A percentile compares a stretch with the other conserved stretches of the same genome.
Evolutionary conservation across 2,888 invertebrate genomes (phyloP).

Genomic region (Drosophila paramelanica): DNA sequence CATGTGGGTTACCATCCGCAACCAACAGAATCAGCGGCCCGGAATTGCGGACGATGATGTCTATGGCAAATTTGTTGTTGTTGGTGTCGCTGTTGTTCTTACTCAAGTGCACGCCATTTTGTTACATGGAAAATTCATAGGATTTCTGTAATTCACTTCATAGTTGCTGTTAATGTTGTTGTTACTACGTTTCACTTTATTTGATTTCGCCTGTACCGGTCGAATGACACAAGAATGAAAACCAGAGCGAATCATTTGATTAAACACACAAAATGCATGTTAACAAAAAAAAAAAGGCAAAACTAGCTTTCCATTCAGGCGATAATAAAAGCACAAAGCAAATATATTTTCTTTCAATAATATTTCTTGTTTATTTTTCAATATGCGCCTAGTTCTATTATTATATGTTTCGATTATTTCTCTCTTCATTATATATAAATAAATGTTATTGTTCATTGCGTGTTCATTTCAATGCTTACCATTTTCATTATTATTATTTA

Average conservation of each 20-base stretch:
- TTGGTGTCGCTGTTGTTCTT: slow-evolving; percentile 18
- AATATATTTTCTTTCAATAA: slow-evolving; percentile 64
- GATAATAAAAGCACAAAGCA: background rate
- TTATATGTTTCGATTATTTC: slow-evolving; percentile 70
- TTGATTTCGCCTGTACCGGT: background rate
- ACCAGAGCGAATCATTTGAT: slow-evolving; percentile 1
- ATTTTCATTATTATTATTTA: slow-evolving; percentile 41
- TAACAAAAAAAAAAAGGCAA: background rate
- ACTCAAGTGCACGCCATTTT: slow-evolving; percentile 52
- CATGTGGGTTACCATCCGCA: slow-evolving; percentile 35
- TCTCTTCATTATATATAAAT: slow-evolving; percentile 69
- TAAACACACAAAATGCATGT: background rate
- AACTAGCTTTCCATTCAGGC: background rate
- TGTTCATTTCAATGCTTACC: slow-evolving; percentile 62
- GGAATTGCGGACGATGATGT: slow-evolving; percentile 62
- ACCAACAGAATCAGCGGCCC: slow-evolving; percentile 61
- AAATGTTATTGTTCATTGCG: slow-evolving; percentile 72
- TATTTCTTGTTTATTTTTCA: slow-evolving; percentile 79
- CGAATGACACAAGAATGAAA: slow-evolving; percentile 28
- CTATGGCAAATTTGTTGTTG: slow-evolving; percentile 13
- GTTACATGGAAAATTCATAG: slow-evolving; percentile 55
- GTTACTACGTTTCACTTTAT: slow-evolving; percentile 16
- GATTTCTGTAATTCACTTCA: slow-evolving; percentile 63
- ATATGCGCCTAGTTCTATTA: slow-evolving; percentile 81
- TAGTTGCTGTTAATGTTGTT: slow-evolving; percentile 40